Evolutionary conservation across 2,113 vertebrate species (phyloP).

Genomic region (Microtus ochrogaster): DNA sequence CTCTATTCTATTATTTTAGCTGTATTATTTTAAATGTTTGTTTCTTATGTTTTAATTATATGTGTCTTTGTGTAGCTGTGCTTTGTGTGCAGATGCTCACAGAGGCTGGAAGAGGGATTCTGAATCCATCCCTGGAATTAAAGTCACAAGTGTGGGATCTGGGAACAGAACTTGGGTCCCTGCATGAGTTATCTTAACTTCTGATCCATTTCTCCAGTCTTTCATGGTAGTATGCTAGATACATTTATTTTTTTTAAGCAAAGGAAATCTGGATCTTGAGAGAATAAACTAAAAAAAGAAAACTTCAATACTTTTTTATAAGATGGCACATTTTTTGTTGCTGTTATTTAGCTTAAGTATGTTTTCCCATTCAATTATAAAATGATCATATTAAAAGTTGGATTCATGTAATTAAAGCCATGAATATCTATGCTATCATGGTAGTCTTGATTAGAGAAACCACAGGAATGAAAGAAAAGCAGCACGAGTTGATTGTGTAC

Average conservation of each 20-base stretch:
- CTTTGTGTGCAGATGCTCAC: too few relatives aligned
- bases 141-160: not conserved
- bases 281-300: not conserved
- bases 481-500: not conserved
- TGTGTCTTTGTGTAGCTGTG: not conserved
- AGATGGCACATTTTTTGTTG: not conserved
- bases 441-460: not conserved
- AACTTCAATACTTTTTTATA: constrained; percentile 15
- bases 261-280: not conserved
- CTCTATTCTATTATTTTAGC: not conserved
- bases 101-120: not conserved
- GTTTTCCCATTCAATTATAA: constrained; percentile 33
- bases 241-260: not conserved
- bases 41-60: not conserved
- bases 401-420: not conserved
- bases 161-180: not conserved
- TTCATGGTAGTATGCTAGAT: not conserved
- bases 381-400: not conserved
- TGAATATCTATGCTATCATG: not conserved
- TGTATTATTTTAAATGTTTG: not conserved
- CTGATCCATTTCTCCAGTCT: not conserved
- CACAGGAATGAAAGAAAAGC: not conserved
- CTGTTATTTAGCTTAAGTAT: not conserved
- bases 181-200: not conserved
- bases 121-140: not conserved